Conservation (phyloP, 2,113 vertebrate genomes). For the Orycteropus afer region DNA sequence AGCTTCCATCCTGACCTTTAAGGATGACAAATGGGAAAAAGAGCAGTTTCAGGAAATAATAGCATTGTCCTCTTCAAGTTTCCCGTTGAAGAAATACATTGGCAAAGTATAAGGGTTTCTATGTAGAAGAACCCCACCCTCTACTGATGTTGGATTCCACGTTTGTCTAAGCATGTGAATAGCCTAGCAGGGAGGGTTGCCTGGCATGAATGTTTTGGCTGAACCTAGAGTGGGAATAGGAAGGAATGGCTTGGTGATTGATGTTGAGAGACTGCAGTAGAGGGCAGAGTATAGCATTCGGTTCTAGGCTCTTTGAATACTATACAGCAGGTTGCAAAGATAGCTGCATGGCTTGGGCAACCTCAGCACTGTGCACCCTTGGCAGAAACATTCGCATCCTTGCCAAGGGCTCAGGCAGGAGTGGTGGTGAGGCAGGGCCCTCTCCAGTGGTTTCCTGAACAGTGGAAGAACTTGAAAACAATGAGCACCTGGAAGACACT, state of each 20-base stretch:
- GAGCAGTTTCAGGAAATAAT: neutral
- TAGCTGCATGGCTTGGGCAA: rapidly evolving
- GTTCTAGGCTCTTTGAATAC: neutral
- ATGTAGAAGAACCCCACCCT: neutral
- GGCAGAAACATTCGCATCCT: neutral
- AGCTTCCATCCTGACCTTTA: neutral
- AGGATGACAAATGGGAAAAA: neutral
- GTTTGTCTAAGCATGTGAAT: neutral
- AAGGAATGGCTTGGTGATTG: neutral
- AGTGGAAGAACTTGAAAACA: neutral
- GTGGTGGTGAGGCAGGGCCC: neutral
- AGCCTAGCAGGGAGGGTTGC: neutral
- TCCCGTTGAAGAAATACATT: neutral
- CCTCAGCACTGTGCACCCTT: neutral
- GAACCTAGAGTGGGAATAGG: no score
- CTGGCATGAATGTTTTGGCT: neutral
- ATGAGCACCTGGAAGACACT: neutral
- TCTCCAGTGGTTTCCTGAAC: neutral
- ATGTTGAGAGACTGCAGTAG: neutral
- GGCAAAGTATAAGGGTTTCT: neutral
- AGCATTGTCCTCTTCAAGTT: neutral
- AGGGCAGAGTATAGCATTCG: neutral
- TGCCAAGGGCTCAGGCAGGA: neutral
- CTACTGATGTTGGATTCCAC: neutral
- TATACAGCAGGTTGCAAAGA: neutral